Conservation (phyloP, 2,797 vertebrate genomes). For the Uromys caudimaculatus region DNA sequence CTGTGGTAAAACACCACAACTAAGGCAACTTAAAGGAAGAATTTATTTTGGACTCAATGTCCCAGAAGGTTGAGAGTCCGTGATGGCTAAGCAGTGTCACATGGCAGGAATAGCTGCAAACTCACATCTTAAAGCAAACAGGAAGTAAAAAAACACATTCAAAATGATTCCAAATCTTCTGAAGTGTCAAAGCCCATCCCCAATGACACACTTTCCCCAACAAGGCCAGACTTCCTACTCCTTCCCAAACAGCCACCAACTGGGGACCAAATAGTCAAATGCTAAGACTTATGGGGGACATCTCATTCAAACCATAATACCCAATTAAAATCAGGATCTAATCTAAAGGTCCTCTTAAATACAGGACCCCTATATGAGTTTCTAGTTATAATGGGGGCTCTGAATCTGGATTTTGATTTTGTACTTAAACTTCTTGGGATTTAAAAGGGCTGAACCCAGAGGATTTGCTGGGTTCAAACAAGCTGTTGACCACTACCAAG, state of each 20-base stretch:
- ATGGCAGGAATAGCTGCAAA: background rate
- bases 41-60: background rate
- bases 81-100: no score
- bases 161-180: background rate
- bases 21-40: background rate
- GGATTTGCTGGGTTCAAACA: background rate
- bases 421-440: no score
- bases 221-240: background rate
- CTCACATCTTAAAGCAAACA: background rate
- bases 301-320: background rate
- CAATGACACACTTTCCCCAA: background rate
- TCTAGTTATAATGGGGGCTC: background rate
- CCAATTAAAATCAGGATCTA: background rate
- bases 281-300: background rate
- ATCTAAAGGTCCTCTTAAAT: background rate
- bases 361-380: background rate
- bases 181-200: background rate
- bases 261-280: background rate
- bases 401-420: background rate
- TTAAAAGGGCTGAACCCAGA: background rate
- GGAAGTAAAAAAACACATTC: background rate
- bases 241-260: background rate
- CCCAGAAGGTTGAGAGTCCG: background rate
- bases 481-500: background rate
- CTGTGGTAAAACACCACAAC: background rate